phyloP scores from a whole-genome alignment of 2,888 invertebrate species.

The Caenorhabditis japonica region DNA sequence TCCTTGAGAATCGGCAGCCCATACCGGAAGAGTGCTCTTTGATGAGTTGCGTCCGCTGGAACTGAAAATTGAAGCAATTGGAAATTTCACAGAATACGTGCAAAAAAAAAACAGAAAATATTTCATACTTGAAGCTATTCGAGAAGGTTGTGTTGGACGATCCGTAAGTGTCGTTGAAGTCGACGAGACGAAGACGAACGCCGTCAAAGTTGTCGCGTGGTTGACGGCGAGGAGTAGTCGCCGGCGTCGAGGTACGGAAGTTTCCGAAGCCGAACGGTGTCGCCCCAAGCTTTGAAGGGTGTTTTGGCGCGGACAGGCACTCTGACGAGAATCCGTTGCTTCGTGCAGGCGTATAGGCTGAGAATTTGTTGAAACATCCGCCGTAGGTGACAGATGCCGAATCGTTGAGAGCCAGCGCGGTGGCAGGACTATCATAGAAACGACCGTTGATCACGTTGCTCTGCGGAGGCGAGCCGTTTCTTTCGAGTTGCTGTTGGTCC shows the following conservation, averaged over 20 bases:
- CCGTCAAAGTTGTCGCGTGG: not conserved
- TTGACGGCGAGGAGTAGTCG: slow-evolving; percentile 1
- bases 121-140: slow-evolving; percentile 8
- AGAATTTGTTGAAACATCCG: slow-evolving; percentile 32
- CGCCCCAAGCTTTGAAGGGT: too few species aligned
- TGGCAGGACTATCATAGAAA: slow-evolving; percentile 10
- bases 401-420: slow-evolving; percentile 19
- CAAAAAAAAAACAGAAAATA: not conserved
- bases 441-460: slow-evolving; percentile 14
- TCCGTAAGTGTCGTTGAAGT: slow-evolving; percentile 14
- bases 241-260: slow-evolving; percentile 37
- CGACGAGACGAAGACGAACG: slow-evolving; percentile 37
- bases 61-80: not conserved
- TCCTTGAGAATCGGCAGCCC: slow-evolving; percentile 54
- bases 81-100: too few species aligned
- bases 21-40: slow-evolving; percentile 47
- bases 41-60: slow-evolving; percentile 17
- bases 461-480: not conserved
- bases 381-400: slow-evolving; percentile 31
- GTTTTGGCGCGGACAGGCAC: slow-evolving; percentile 21
- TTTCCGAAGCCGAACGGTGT: slow-evolving; percentile 2
- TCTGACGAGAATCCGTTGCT: not conserved
- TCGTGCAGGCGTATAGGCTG: slow-evolving; percentile 15
- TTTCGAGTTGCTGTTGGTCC: slow-evolving; percentile 3
- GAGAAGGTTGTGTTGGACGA: slow-evolving; percentile 12